Percentiles rank a stretch among this genome's conserved stretches.
These are phyloP conservation scores for Phallusia fumigata DNA, from an alignment of 23 tunicate species.

Conservation along the genomic window DNA sequence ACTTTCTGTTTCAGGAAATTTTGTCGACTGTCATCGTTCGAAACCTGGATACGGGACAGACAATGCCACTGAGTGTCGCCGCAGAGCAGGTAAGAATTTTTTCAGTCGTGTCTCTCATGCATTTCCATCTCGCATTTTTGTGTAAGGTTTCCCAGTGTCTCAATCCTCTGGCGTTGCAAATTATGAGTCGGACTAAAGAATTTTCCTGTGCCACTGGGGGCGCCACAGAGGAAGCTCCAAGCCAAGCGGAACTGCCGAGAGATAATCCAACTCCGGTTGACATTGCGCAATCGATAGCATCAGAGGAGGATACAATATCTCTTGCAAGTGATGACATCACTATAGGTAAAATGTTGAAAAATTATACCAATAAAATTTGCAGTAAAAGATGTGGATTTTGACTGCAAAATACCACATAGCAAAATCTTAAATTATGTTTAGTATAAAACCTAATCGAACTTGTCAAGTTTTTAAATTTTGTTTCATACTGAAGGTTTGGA, in stretches of 20 bases:
- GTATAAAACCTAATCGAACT: too few species aligned
- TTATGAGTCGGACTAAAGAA: conserved; percentile 95
- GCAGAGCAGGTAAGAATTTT: conserved; percentile 79
- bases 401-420: too few species aligned
- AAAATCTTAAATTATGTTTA: too few species aligned
- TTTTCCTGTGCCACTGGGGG: conserved; percentile 53
- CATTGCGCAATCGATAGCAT: not conserved
- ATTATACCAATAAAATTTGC: too few species aligned
- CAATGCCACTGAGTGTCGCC: conserved; percentile 94
- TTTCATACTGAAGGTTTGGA: conserved; percentile 19
- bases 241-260: not conserved
- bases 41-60: conserved; percentile 93
- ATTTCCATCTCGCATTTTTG: not conserved
- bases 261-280: conserved; percentile 7
- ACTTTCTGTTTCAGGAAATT: conserved; percentile 70
- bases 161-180: conserved; percentile 89
- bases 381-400: not conserved
- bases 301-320: conserved; percentile 62
- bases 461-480: too few species aligned
- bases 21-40: conserved; percentile 84
- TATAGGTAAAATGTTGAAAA: conserved; percentile 39
- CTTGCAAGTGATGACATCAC: conserved; percentile 83
- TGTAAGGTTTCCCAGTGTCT: conserved; percentile 82
- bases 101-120: too few species aligned
- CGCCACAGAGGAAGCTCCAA: not conserved